Base-by-base conservation (phyloP, 2,888 invertebrate species). In the Corbicula japonica region DNA sequence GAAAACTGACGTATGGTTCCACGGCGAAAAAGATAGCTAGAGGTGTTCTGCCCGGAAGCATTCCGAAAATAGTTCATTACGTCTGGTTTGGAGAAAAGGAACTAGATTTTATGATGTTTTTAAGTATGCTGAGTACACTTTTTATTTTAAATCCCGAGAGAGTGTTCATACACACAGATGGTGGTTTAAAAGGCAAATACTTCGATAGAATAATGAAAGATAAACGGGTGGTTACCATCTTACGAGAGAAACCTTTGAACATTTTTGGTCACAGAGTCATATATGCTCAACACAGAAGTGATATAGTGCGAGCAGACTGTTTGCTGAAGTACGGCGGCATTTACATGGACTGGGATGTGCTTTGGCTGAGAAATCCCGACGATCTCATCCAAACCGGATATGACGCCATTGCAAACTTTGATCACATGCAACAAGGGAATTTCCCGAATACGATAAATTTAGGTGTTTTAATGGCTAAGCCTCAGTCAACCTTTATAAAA, bases 321-420 rank as follows among this genome's bases (percentile, higher is more conserved):
- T 83, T 92, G 73, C 85, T 90, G 23, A 90, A 90, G 76, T 92
- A 91, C 75, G 92, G 92, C 34, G 92, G 92, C 5, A 87, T 92
- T n/a, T 92, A 92, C 76, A 84, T 90, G 41, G 92, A 92, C 75
- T 92, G 91, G 84, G 92, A 92, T 68, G 92, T 89, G 8, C 79
- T 92, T 10, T 92, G 92, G 90, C 84, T 91, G 12, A 87, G 87
- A 66, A 87, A 89, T 8, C 81, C 91, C 2, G 84, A 85, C 26
- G 79, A 86, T 21, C 68, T 88, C 26, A 75, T 89, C 5, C 35
- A 75, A 38, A 50, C 75, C 46, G 87, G 88, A 46, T 88, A 90
- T 79, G 91, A 91, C 54, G 89, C 88, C n/a, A 85, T 91, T 26
- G 89, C 89, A n/a, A 87, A 88, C 44, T 89, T 88, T 61, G 92